Conservation (phyloP, 2,113 vertebrate genomes). For the Sitta europaea region DNA sequence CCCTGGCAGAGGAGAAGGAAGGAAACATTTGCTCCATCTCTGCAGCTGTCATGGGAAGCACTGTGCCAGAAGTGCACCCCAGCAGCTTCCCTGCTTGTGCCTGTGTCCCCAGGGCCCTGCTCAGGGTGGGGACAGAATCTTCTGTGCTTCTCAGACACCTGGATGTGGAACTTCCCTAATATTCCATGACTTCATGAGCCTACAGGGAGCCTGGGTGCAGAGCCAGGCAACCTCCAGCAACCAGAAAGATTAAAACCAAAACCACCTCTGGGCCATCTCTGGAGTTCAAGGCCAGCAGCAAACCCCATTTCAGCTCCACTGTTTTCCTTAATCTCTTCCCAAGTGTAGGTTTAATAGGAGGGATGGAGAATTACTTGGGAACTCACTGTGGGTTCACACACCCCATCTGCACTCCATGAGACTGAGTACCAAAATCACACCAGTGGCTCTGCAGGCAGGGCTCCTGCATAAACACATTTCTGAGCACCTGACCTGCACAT, state of each 20-base stretch:
- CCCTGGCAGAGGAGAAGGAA: background rate
- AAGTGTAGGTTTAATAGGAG: background rate
- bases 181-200: background rate
- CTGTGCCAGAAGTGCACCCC: background rate
- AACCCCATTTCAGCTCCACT: background rate
- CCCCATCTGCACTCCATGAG: accelerated
- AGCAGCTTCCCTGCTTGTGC: background rate
- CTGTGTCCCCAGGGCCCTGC: background rate
- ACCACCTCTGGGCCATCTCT: background rate
- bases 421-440: background rate
- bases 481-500: background rate
- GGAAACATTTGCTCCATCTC: background rate
- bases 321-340: background rate
- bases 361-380: background rate
- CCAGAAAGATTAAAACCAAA: background rate
- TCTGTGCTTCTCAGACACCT: background rate
- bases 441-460: background rate
- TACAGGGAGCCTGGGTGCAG: background rate
- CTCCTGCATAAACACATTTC: background rate
- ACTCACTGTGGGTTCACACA: background rate
- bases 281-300: background rate
- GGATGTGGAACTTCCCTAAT: background rate
- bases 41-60: background rate
- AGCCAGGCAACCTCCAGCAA: background rate
- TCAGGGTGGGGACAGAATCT: background rate